Evolutionary conservation across 2,797 vertebrate genomes (phyloP), one percentile per base, ranked within the genome.

Genomic region (Cossypha polioptera): DNA sequence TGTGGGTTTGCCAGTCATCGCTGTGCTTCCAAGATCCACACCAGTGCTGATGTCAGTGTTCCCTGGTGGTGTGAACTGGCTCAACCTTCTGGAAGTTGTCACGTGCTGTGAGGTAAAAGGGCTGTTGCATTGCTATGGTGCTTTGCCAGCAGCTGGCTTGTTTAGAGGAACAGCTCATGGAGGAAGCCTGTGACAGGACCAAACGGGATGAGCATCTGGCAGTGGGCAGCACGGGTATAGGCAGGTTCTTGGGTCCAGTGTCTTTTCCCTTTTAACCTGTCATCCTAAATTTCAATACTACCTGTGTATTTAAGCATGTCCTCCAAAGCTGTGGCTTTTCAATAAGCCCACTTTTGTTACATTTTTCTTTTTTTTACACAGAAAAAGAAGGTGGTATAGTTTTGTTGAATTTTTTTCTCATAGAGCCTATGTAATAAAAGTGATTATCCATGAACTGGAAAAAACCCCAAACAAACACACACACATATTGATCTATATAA

Each of bases 1-100:
- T 74, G 68, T 86, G 85, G 57, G 33, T 47, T 90, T 69, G 51
- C 42, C 53, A 45, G 43, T 91, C 59, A 66, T 28, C 13, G 50
- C 36, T 2, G 2, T 43, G 33, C 43, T 36, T 83, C 48, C 33
- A 2, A 13, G 43, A 48, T 35, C 55, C 28, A 4, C 28, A 65
- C 9, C 33, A 62, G 36, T 22, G 51, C n/a, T 82, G 72, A 54
- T 79, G 71, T 67, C 5, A 1, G 12, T 76, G 40, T 8, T 95
- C 36, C 50, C 33, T 24, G 7, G 47, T 38, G 25, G 18, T 8
- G 8, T n/a, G 78, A 79, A 51, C 74, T 73, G 36, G 25, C 16
- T 81, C 35, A 81, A 0, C 35, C 35, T 63, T 78, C 50, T 72
- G 54, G 35, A 53, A 65, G 20, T 2, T 72, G 58, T 65, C 57